Conservation (phyloP, 2,888 invertebrate genomes). For the Brachycybe producta region DNA sequence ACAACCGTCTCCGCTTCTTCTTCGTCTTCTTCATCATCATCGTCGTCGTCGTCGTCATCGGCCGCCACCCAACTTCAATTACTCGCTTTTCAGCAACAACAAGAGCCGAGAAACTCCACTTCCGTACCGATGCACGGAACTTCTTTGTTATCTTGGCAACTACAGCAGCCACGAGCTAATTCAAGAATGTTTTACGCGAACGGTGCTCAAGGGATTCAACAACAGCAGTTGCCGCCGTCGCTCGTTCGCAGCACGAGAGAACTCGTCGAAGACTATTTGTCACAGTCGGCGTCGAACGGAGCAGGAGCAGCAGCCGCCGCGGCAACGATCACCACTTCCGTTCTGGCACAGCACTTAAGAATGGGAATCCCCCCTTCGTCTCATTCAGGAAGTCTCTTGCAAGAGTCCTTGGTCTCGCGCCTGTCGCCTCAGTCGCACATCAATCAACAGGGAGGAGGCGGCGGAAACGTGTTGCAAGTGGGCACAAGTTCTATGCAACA, state of each 20-base stretch:
- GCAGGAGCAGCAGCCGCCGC: no score
- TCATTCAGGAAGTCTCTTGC: no score
- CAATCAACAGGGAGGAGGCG: no score
- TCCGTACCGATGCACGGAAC: constrained; percentile 36
- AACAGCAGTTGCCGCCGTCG: no score
- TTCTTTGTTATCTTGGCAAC: constrained; percentile 30
- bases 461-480: no score
- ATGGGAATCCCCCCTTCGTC: not conserved
- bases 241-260: no score
- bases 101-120: constrained; percentile 26
- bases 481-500: no score
- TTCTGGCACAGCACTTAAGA: not conserved
- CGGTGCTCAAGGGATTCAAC: constrained; percentile 2
- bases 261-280: no score
- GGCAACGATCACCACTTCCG: no score
- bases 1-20: constrained; percentile 7
- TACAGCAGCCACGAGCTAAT: constrained; percentile 14
- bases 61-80: constrained; percentile 25
- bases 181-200: not conserved
- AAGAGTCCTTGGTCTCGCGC: no score
- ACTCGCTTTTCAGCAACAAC: constrained; percentile 25
- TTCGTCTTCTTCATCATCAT: not conserved
- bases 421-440: no score
- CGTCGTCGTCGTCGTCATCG: constrained; percentile 17
- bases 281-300: no score